Evolutionary conservation across 2,113 vertebrate genomes (phyloP), one percentile per base, ranked within the genome.

Genomic region (Dipodomys spectabilis): DNA sequence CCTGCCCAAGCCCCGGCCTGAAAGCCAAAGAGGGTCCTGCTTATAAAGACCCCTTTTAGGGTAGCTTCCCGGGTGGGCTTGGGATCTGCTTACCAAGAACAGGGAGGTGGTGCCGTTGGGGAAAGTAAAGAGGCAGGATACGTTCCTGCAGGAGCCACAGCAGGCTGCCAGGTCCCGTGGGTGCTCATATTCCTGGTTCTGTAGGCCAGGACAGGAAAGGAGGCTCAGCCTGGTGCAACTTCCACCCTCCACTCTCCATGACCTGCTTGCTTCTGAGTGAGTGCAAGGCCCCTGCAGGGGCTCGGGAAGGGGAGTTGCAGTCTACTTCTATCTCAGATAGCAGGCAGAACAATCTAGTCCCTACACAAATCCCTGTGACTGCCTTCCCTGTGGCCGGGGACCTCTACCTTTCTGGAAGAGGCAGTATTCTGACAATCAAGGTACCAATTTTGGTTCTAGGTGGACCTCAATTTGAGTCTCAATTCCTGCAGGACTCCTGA

Each of bases 141-240:
- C 98, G 0, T 99, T 99, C 96, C 98, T 99, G 97, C 99, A 99
- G 93, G 97, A 97, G 5, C 99, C 99, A 9, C 99, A 99, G 97
- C 99, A 99, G 1, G 98, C 97, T 0, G 98, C 98, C 96, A 98
- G 98, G 95, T 99, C 99, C 96, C 98, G 98, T 0, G 99, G 98
- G 86, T 98, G 98, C 53, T 99, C 90, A 5, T 99, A 99, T 35
- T 99, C 97, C 97, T 99, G 99, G 96, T 99, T 99, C 99, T 99
- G 97, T 45, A 81, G 97, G 92, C 86, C 49, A 3, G 94, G 91
- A 71, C 0, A 0, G 68, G 75, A 16, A 1, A 0, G 0, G 9
- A 25, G 25, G 32, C 44, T 86, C 53, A 81, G 53, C 27, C 67
- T 57, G 0, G 0, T 4, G 13, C 67, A 32, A 12, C 39, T 23